Percentiles rank a stretch among this genome's conserved stretches.
These are phyloP conservation scores for Sicus ferrugineus DNA, from an alignment of 2,888 invertebrate genomes.

Conservation along the genomic window DNA sequence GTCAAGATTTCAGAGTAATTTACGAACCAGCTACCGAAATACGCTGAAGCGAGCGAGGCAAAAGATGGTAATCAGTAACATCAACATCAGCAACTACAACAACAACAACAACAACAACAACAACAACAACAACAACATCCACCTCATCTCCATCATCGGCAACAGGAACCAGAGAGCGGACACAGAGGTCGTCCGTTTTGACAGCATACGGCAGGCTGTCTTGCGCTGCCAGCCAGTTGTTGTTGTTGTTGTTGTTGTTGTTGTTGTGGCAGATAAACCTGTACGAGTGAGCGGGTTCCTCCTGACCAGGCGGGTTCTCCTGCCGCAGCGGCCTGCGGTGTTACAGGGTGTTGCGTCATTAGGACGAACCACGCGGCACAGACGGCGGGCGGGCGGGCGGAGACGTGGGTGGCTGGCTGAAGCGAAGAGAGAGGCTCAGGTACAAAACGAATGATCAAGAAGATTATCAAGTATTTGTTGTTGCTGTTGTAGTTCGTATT, in stretches of 20 bases:
- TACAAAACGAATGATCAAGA: constrained; percentile 58
- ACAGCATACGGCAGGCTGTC: constrained; percentile 29
- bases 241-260: constrained; percentile 20
- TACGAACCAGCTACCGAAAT: constrained; percentile 65
- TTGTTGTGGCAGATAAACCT: neutral
- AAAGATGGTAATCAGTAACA: constrained; percentile 41
- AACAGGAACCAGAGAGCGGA: constrained; percentile 11
- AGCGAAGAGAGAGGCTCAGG: constrained; percentile 41
- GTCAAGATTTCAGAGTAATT: constrained; percentile 56
- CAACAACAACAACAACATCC: constrained; percentile 36
- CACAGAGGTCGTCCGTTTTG: constrained; percentile 13
- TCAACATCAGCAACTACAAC: constrained; percentile 16
- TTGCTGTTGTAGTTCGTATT: constrained; percentile 38
- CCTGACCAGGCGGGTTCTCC: too few species aligned
- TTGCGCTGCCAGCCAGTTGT: neutral
- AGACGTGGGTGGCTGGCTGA: neutral
- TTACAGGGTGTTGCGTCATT: constrained; percentile 12
- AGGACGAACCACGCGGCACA: neutral
- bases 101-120: constrained; percentile 30
- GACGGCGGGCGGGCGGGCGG: neutral
- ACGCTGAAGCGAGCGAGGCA: constrained; percentile 48
- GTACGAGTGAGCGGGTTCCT: too few species aligned
- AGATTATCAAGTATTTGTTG: constrained; percentile 34
- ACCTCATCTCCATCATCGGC: constrained; percentile 26
- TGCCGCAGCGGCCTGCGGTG: neutral